phyloP scores from a whole-genome alignment of 1,140 invertebrate species.

The Psix sp. region DNA sequence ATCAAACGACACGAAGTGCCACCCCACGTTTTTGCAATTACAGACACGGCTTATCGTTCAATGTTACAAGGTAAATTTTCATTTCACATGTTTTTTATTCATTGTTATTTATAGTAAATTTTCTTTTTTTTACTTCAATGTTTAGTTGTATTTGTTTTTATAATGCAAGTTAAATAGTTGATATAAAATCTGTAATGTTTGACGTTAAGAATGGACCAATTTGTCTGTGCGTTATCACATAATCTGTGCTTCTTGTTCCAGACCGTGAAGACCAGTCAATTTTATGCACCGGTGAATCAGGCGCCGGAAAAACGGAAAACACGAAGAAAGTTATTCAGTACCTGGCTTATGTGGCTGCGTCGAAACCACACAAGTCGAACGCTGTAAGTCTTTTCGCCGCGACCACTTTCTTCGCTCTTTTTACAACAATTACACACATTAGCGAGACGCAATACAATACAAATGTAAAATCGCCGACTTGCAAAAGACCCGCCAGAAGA shows the following conservation, averaged over 20 bases:
- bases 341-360: conserved; percentile 98
- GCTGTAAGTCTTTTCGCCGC: conserved; percentile 84
- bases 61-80: conserved; percentile 96
- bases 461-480: background rate
- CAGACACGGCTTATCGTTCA: conserved; percentile 97
- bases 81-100: background rate
- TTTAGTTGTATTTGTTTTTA: too few species aligned
- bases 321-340: conserved; percentile 99
- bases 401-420: conserved; percentile 1
- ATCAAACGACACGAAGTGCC: conserved; percentile 99
- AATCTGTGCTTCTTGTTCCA: conserved; percentile 76
- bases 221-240: conserved; percentile 22
- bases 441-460: too few species aligned
- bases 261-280: conserved; percentile 99
- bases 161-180: too few species aligned
- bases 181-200: too few species aligned
- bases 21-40: conserved; percentile 99
- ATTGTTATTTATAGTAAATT: too few species aligned
- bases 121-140: too few species aligned
- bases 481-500: conserved; percentile 6
- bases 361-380: conserved; percentile 91
- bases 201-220: background rate
- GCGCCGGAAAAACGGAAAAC: conserved; percentile 99
- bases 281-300: conserved; percentile 99
- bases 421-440: conserved; percentile 14